These are phyloP conservation scores for Neria commutata DNA, from an alignment of 2,888 invertebrate species.

Conservation along the genomic window DNA sequence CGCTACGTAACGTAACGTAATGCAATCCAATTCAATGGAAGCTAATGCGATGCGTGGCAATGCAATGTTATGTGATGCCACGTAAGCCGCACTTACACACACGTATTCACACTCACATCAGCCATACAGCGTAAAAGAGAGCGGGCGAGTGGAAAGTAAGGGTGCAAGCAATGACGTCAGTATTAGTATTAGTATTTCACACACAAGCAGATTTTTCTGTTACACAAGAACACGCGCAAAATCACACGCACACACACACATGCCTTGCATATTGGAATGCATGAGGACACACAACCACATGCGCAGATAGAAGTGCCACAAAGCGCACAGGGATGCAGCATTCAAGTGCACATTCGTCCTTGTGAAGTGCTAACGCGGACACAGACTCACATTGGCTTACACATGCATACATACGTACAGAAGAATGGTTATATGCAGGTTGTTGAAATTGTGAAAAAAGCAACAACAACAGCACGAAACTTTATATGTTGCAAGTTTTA, in stretches of 20 bases:
- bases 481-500: slow-evolving; percentile 4
- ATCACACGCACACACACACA: not conserved
- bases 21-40: slow-evolving; percentile 18
- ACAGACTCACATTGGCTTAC: too few species aligned
- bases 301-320: not conserved
- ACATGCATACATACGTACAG: too few species aligned
- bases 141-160: not conserved
- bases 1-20: slow-evolving; percentile 17
- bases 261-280: too few species aligned
- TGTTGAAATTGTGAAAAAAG: not conserved
- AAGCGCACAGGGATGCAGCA: not conserved
- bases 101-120: slow-evolving; percentile 1
- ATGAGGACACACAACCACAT: not conserved
- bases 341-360: slow-evolving; percentile 12
- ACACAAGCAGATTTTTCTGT: slow-evolving; percentile 6
- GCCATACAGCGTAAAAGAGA: not conserved
- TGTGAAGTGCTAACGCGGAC: too few species aligned
- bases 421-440: too few species aligned
- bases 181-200: slow-evolving; percentile 26
- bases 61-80: too few species aligned
- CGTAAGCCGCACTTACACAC: slow-evolving; percentile 10
- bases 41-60: slow-evolving; percentile 6
- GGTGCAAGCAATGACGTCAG: slow-evolving; percentile 43
- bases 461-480: not conserved
- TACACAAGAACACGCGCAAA: not conserved